Percentiles rank a stretch among this genome's conserved stretches.
Evolutionary conservation across 1,140 invertebrate species (phyloP).

Genomic region (Uloborus diversus): DNA sequence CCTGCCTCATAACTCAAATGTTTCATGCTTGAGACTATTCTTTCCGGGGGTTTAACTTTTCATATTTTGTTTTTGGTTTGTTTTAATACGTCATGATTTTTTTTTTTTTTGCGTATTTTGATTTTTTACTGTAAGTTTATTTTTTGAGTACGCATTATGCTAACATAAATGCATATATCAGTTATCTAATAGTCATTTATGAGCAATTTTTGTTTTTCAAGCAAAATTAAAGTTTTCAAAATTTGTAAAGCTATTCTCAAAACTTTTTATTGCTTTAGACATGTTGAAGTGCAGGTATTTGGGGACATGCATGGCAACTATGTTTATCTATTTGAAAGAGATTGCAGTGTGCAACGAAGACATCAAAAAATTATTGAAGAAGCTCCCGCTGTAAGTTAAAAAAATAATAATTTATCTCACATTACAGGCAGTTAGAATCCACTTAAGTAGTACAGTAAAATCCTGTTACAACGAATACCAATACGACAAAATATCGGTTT

Average conservation of each 20-base stretch:
- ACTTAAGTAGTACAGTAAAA: too few species aligned
- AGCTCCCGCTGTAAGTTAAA: conserved; percentile 81
- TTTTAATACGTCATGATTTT: not conserved
- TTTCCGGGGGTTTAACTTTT: too few species aligned
- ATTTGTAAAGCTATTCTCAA: not conserved
- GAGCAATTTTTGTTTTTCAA: not conserved
- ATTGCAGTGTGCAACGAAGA: conserved; percentile 94
- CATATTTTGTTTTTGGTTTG: too few species aligned
- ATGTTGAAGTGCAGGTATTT: conserved; percentile 68
- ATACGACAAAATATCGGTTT: too few species aligned
- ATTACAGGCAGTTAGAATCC: too few species aligned
- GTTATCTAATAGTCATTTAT: not conserved
- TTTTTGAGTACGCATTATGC: not conserved
- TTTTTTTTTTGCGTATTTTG: not conserved
- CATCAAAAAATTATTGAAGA: conserved; percentile 99
- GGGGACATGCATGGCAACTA: conserved; percentile 75
- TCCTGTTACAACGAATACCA: too few species aligned
- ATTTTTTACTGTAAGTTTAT: not conserved
- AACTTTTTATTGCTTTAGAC: conserved; percentile 54
- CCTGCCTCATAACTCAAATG: too few species aligned
- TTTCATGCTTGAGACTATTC: too few species aligned
- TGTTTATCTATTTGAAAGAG: conserved; percentile 83
- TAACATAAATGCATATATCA: not conserved
- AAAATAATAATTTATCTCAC: too few species aligned
- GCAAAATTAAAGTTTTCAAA: not conserved